Percentiles rank a stretch among this genome's conserved stretches.
Evolutionary conservation across 2,888 invertebrate species (phyloP).

Genomic region (Synergus itoensis): DNA sequence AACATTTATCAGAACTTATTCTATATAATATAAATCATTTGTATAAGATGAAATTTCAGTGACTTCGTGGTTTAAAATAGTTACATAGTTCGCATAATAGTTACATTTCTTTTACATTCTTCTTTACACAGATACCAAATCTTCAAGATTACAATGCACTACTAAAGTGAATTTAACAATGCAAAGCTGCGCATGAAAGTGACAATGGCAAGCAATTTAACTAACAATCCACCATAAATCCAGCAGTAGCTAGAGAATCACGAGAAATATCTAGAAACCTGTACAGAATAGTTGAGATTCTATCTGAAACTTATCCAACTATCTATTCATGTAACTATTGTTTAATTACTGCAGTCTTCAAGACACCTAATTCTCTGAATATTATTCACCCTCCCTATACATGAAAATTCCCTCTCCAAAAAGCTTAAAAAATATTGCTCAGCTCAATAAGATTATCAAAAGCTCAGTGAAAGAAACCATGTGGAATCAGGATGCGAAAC

Average conservation of each 20-base stretch:
- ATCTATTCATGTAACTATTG: neutral
- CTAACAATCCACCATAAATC: neutral
- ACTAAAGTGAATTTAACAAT: conserved; percentile 47
- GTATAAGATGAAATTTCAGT: neutral
- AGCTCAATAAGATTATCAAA: neutral
- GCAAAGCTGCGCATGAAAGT: neutral
- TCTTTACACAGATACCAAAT: conserved; percentile 48
- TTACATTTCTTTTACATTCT: neutral
- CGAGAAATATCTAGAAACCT: neutral
- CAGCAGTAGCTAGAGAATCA: neutral
- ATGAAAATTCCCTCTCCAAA: too few relatives aligned
- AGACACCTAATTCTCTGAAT: neutral
- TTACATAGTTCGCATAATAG: neutral
- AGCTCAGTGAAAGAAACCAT: neutral
- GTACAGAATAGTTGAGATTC: neutral
- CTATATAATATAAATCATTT: neutral
- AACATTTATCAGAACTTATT: too few relatives aligned
- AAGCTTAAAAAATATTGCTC: neutral
- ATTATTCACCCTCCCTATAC: neutral
- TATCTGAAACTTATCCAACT: neutral
- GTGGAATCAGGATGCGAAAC: neutral
- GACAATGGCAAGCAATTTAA: conserved; percentile 8
- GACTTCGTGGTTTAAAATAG: conserved; percentile 6
- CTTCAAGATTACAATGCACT: conserved; percentile 50
- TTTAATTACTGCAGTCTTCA: neutral